Evolutionary conservation across 2,888 invertebrate species (phyloP), one percentile per base, ranked within the genome.

Genomic region (Invenusta paracnida): DNA sequence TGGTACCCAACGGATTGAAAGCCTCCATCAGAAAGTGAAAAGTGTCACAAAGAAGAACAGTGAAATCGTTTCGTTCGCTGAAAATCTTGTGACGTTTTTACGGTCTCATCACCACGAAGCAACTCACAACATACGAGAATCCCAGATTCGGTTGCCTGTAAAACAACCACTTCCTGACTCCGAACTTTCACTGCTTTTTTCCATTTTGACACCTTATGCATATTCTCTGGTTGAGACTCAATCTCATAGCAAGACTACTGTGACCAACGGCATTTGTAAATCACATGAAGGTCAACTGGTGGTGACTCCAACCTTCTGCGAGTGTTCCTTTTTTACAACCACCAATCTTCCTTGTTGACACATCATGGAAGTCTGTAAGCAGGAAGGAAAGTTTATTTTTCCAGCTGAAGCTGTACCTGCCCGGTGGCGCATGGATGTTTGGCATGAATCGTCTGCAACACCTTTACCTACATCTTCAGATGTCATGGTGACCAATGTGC

Each of bases 31-130:
- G 17, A 48, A 48, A 17, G 48, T 48, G 11, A 48, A 48, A 48
- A 81, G 29, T 81, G 29, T 81, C 81, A n/a, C n/a, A 25, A 81
- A 81, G 81, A 81, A 81, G 81, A 81, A 28, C 81, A 81, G 81
- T 25, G 27, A 81, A 11, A 28, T 28, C 29, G n/a, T 81, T 25
- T 81, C 29, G 2, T 25, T 27, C n/a, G 29, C 27, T 11, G 25
- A 27, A 25, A 81, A 81, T 81, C 81, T 25, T 28, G 5, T 25
- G 5, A 28, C 29, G 5, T 25, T 81, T n/a, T 11, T 48, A 48
- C 48, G 48, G 5, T 48, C 48, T 17, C 48, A 48, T 48, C 48
- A 48, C 48, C 48, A 48, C 17, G 17, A 48, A 11, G 17, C 48
- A 48, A 48, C 48, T 48, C 48, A 11, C 48, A 48, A 17, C 17